These are phyloP conservation scores for Crocidura indochinensis DNA, from an alignment of 2,797 vertebrate genomes.

Conservation along the genomic window DNA sequence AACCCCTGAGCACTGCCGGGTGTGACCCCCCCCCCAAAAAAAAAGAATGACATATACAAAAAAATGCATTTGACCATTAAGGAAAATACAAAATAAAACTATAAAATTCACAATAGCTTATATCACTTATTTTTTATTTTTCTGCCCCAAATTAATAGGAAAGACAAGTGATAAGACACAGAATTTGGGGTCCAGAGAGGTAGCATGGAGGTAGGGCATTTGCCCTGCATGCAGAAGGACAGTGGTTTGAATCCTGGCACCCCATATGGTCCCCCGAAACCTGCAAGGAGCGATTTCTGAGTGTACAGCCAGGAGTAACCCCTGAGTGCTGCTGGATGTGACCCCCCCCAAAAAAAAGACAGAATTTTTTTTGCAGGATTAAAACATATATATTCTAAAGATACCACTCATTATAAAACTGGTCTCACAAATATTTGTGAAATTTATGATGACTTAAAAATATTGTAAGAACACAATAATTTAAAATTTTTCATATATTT, in stretches of 20 bases:
- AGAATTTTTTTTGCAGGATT: not conserved
- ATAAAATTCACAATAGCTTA: not conserved
- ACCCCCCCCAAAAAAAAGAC: too few species aligned
- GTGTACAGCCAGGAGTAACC: too few species aligned
- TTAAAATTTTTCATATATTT: slow-evolving; percentile 49
- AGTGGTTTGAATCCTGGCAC: too few species aligned
- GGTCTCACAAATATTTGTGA: slow-evolving; percentile 3
- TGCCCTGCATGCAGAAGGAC: too few species aligned
- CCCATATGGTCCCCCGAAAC: too few species aligned
- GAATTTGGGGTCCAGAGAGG: too few species aligned
- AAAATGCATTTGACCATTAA: not conserved
- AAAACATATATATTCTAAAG: not conserved
- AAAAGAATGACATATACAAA: not conserved
- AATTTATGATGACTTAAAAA: not conserved
- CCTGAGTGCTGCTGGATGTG: too few species aligned
- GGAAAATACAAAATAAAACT: not conserved
- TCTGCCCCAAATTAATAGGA: slow-evolving; percentile 3
- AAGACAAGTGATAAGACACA: not conserved
- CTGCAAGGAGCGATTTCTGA: too few species aligned
- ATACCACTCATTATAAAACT: slow-evolving; percentile 37
- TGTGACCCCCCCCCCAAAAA: too few species aligned
- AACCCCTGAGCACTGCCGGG: too few species aligned
- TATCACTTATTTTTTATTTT: not conserved
- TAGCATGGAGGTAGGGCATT: too few species aligned
- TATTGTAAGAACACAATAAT: not conserved